A percentile compares a stretch with the other conserved stretches of the same genome.
These are phyloP conservation scores for Chiloscyllium plagiosum DNA, from an alignment of 2,113 vertebrate species.

Conservation along the genomic window DNA sequence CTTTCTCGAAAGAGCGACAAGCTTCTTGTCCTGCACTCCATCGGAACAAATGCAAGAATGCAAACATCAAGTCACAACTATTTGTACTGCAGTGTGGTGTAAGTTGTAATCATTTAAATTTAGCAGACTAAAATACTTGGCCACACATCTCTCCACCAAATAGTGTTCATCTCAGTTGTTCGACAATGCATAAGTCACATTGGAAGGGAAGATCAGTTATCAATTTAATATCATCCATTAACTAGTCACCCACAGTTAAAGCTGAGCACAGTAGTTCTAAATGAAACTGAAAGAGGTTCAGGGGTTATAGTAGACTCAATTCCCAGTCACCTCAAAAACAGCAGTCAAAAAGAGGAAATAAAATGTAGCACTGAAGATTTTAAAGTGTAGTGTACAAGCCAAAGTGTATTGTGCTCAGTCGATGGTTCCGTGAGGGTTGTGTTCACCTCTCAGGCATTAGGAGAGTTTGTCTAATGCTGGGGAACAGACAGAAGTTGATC, in stretches of 20 bases:
- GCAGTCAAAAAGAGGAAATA: neutral
- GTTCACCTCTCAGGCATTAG: neutral
- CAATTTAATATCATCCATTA: too few species aligned
- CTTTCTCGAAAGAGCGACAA: too few species aligned
- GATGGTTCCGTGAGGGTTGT: neutral
- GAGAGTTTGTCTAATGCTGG: neutral
- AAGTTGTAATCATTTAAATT: too few species aligned
- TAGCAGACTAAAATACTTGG: too few species aligned
- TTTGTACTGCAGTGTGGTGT: too few species aligned
- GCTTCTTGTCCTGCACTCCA: too few species aligned
- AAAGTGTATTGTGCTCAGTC: neutral
- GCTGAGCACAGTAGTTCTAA: neutral
- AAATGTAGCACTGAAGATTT: neutral
- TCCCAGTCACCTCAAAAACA: neutral
- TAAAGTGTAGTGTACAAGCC: neutral
- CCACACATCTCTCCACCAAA: too few species aligned
- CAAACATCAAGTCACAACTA: too few species aligned
- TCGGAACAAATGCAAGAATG: too few species aligned
- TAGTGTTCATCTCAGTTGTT: neutral
- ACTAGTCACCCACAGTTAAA: neutral
- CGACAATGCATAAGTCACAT: neutral
- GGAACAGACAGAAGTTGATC: neutral
- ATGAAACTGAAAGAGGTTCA: neutral
- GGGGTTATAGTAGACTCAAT: neutral
- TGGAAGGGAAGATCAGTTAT: neutral